Evolutionary conservation across 2,797 vertebrate species (phyloP).

Genomic region (Lepus oiostolus): DNA sequence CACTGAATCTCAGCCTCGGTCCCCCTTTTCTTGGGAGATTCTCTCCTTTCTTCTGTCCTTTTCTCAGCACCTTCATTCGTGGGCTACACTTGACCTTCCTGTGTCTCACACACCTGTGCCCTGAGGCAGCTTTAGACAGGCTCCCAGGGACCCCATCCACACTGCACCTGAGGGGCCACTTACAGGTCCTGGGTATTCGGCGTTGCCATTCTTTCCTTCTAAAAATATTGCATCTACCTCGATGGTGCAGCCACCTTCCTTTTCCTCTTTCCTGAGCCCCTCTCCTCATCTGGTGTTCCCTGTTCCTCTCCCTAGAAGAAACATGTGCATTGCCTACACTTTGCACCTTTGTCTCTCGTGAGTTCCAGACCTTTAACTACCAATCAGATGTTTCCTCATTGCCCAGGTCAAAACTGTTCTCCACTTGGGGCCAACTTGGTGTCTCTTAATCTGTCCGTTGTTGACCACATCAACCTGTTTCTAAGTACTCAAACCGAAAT

Average conservation of each 20-base stretch:
- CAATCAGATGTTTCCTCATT: neutral
- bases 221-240: neutral
- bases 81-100: neutral
- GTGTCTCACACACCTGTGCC: neutral
- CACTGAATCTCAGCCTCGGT: no score
- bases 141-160: neutral
- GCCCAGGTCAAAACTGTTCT: neutral
- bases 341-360: neutral
- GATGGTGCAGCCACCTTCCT: neutral
- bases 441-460: neutral
- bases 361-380: neutral
- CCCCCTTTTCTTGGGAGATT: no score
- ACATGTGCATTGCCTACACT: neutral
- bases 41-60: neutral
- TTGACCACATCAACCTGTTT: neutral
- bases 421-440: neutral
- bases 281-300: neutral
- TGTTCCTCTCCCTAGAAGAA: neutral
- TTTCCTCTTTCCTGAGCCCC: neutral
- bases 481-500: neutral
- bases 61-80: neutral
- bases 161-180: neutral
- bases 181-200: neutral
- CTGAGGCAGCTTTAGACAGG: neutral
- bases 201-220: neutral